Percentiles rank a stretch among this genome's conserved stretches.
These are phyloP conservation scores for Pachyramphus minor DNA, from an alignment of 2,113 vertebrate species.

Conservation along the genomic window DNA sequence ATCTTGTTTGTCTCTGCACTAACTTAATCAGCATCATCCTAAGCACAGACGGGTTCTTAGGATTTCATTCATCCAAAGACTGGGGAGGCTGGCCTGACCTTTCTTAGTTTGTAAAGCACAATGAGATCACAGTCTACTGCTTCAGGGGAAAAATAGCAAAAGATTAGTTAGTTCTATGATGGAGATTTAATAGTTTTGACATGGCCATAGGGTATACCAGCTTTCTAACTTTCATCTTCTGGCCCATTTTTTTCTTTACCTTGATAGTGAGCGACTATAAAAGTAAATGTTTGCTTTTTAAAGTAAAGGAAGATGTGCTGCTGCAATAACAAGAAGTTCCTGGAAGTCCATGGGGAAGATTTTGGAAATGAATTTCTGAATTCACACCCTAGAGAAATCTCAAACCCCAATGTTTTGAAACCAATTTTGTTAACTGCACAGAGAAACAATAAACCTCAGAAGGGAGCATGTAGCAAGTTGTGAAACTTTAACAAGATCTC, in stretches of 20 bases:
- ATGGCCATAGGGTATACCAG: background rate
- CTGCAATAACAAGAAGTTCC: background rate
- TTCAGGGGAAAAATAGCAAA: background rate
- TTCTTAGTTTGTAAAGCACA: background rate
- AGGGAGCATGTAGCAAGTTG: background rate
- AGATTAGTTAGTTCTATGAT: conserved; percentile 1
- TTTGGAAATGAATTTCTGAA: background rate
- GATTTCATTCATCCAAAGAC: background rate
- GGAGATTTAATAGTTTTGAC: background rate
- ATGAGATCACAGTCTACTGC: background rate
- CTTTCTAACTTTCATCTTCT: background rate
- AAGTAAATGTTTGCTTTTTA: background rate
- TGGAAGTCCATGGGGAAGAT: background rate
- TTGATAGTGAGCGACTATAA: background rate
- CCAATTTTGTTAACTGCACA: background rate
- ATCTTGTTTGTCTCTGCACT: conserved; percentile 4
- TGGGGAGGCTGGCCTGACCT: background rate
- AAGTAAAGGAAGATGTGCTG: background rate
- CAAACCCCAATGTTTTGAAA: background rate
- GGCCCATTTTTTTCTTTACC: background rate
- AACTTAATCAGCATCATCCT: conserved; percentile 12
- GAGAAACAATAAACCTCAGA: background rate
- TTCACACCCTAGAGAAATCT: background rate
- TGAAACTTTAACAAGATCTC: conserved; percentile 46
- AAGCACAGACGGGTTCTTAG: background rate